Evolutionary conservation across 2,113 vertebrate genomes (phyloP).

Genomic region (Bambusicola thoracicus): DNA sequence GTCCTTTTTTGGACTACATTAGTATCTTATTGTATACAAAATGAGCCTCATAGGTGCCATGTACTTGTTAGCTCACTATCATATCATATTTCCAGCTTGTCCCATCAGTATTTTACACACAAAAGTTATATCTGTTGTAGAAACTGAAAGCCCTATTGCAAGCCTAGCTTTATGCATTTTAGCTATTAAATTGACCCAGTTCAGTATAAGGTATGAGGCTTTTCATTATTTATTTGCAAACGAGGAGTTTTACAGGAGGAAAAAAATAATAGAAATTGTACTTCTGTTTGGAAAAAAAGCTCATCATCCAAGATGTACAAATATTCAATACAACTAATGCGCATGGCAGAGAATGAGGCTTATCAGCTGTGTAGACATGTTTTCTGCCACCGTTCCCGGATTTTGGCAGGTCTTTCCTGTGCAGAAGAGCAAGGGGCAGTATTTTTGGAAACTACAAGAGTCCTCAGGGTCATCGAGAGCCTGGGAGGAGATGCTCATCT

Average conservation of each 20-base stretch:
- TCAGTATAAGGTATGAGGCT: not conserved
- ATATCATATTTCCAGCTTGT: not conserved
- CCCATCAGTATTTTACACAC: not conserved
- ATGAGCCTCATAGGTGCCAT: not conserved
- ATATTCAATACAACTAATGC: not conserved
- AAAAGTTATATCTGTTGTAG: not conserved
- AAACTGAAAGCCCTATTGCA: slow-evolving; percentile 10
- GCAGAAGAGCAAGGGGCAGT: not conserved
- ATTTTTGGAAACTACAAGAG: not conserved
- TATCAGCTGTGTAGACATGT: not conserved
- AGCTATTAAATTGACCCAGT: not conserved
- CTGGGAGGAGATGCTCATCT: not conserved
- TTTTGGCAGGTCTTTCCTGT: not conserved
- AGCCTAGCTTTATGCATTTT: not conserved
- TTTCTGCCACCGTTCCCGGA: not conserved
- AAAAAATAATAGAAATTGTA: not conserved
- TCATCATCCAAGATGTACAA: not conserved
- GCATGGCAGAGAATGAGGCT: not conserved
- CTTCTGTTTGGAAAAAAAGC: not conserved
- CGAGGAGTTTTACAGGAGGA: not conserved
- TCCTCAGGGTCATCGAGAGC: not conserved
- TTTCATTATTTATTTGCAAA: not conserved
- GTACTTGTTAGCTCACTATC: not conserved
- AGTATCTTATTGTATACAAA: not conserved
- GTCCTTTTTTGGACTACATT: not conserved